phyloP scores from a whole-genome alignment of 2,888 invertebrate species.

The Amblyjoppa proteus region DNA sequence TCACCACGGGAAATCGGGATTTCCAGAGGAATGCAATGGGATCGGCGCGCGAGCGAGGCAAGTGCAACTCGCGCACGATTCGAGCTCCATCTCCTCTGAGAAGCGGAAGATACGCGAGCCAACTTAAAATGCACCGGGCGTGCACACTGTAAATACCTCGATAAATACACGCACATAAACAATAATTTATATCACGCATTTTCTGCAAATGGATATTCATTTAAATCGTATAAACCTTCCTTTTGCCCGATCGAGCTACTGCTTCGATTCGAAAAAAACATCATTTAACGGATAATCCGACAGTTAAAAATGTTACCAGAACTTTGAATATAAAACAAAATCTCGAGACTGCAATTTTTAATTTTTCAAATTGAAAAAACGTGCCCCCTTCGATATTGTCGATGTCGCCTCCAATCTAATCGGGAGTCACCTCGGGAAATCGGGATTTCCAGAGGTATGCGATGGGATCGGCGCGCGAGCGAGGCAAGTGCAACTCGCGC shows the following conservation, averaged over 20 bases:
- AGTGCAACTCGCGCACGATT: background rate
- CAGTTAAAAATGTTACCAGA: too few relatives aligned
- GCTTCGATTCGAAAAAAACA: background rate
- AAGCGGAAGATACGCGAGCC: slow-evolving; percentile 50
- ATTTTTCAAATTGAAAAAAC: background rate
- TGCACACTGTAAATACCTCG: slow-evolving; percentile 56
- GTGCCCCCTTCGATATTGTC: background rate
- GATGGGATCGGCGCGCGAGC: background rate
- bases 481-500: background rate
- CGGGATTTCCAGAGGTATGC: slow-evolving; percentile 18
- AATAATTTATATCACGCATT: too few relatives aligned
- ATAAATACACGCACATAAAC: slow-evolving; percentile 19
- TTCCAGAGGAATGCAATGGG: background rate
- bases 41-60: background rate
- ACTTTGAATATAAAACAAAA: too few relatives aligned
- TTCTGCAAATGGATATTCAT: too few relatives aligned
- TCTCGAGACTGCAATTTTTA: too few relatives aligned
- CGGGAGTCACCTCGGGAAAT: slow-evolving; percentile 10
- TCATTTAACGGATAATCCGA: too few relatives aligned
- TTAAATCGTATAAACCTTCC: too few relatives aligned
- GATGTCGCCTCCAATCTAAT: background rate
- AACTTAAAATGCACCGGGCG: slow-evolving; percentile 57
- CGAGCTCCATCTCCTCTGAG: slow-evolving; percentile 23
- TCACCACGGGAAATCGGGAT: slow-evolving; percentile 14
- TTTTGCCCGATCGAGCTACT: too few relatives aligned